Base-by-base conservation (phyloP, 2,797 vertebrate species). In the Synaphobranchus kaupii region DNA sequence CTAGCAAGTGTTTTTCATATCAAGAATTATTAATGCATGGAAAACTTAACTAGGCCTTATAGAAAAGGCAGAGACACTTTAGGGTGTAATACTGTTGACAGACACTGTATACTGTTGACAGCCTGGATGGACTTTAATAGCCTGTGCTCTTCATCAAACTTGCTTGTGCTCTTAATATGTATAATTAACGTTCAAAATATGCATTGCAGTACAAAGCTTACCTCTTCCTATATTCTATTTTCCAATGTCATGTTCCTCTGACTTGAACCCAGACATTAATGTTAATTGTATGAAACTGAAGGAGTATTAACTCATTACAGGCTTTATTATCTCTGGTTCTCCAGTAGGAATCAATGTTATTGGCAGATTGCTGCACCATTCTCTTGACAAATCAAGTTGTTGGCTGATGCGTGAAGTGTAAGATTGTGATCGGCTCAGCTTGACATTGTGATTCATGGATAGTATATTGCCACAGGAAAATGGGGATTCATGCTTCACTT, bases 351-450 rank as follows among this genome's bases (percentile, higher is more conserved):
- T 94, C 90, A 52, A 93, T 91, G 90, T 88, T 93, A 93, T 93
- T 93, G 95, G 93, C 93, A 94, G 92, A 91, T 93, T 90, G 88
- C 90, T 91, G 89, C 88, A 84, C 91, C 87, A 89, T 92, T 94
- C 94, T 95, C 94, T 89, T 95, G 94, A 96, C 95, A 95, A 95
- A 96, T 96, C 95, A 95, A 96, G 91, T 94, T 94, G 94, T 95
- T 95, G 94, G 94, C 92, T 93, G 94, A 96, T 92, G 93, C 93
- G 90, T 94, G 94, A 96, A 95, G 94, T 94, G 94, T 94, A 94
- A 96, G 94, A 96, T 96, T 95, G 94, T 92, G 94, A 95, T 94
- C 89, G 84, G 94, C 94, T 92, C 92, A 89, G 93, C 60, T 25
- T 94, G 93, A 96, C 86, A 89, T 94, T 94, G 93, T 94, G 94